Evolutionary conservation across 2,113 vertebrate species (phyloP), one percentile per base, ranked within the genome.

Genomic region (Deroptyus accipitrinus): DNA sequence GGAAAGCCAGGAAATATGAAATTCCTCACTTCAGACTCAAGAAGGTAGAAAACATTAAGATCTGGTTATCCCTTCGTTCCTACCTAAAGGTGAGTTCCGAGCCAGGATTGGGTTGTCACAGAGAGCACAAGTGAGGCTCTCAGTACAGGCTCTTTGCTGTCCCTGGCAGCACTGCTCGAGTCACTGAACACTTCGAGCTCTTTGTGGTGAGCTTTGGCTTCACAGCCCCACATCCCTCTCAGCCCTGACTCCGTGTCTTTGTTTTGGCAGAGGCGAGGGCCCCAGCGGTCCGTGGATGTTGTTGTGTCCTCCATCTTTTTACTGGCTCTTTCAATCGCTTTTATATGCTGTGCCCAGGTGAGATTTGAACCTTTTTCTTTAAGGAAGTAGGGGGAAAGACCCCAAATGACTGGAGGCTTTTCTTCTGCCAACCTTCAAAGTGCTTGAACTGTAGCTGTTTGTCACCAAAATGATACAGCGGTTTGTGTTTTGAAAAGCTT

Each of bases 1-100:
- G 99, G 82, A 99, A 99, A 97, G 99, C 99, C 97, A 99, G 98
- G 96, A 99, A 99, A 95, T 99, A 99, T 0, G 99, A 99, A 98
- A 99, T 99, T 92, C 99, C 99, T 96, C 99, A 99, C 94, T 99
- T 99, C 86, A 97, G 99, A 75, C 98, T 99, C 96, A 99, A 99
- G 97, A 99, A 99, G 89, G 99, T 99, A 79, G 99, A 99, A 97
- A 99, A 99, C 97, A 99, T 99, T 94, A 99, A 99, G 98, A 99
- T 99, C 97, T 99, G 99, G 99, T 92, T 99, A 44, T 99, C 99
- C 1, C 98, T 99, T 8, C 99, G 99, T 54, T 99, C 99, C 73
- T 99, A 99, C 35, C 98, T 99, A 15, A 99, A 99, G 99, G 99
- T 99, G 64, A 97, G 96, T 59, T 48, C 31, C 69, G 42, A 6